Percentiles rank a stretch among this genome's conserved stretches.
Conservation (phyloP, 2,113 vertebrate species). For the Hipposideros armiger region DNA sequence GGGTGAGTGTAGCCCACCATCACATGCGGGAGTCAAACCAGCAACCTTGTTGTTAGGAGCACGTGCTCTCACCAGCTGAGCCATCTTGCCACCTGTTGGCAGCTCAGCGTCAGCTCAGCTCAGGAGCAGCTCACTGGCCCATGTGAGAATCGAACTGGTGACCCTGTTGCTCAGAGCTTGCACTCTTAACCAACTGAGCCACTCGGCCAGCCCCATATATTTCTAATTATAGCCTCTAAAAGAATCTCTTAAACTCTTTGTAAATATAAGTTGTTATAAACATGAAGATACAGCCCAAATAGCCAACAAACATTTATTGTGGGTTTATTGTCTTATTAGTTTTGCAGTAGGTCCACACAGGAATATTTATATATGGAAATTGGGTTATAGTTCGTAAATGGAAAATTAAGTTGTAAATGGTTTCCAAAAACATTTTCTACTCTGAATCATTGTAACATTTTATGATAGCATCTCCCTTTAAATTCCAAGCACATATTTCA, state of each 20-base stretch:
- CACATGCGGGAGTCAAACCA: no score
- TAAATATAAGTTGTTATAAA: constrained; percentile 24
- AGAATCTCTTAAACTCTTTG: neutral
- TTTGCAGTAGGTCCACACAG: neutral
- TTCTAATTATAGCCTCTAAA: neutral
- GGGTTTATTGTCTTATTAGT: neutral
- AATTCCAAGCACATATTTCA: neutral
- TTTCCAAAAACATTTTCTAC: neutral
- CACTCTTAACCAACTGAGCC: no score
- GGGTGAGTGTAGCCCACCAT: no score
- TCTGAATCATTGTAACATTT: neutral
- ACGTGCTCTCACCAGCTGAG: no score
- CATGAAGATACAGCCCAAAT: neutral
- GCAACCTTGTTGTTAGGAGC: no score
- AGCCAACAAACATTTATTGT: neutral
- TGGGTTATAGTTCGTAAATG: neutral
- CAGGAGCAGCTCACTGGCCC: no score
- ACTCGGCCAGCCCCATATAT: neutral
- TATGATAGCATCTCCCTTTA: neutral
- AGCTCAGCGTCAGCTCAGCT: no score
- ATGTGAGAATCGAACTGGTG: no score
- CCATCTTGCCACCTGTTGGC: no score
- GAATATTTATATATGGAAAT: neutral
- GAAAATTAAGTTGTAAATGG: neutral
- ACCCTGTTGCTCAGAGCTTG: no score